Evolutionary conservation across 2,888 invertebrate species (phyloP).

Genomic region (Conomelus anceps): DNA sequence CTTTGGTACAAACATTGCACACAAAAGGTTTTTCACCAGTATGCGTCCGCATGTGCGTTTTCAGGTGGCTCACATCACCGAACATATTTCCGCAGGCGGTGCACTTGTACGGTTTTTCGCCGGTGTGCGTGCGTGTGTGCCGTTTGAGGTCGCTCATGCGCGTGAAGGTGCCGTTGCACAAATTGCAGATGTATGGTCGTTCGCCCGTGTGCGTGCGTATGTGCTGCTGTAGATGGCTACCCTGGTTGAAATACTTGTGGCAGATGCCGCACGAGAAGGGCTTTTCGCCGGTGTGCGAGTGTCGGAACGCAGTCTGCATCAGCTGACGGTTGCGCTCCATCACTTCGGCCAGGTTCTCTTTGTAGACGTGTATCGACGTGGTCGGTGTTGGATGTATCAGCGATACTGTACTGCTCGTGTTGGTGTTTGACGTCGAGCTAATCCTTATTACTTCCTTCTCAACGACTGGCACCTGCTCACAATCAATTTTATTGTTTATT

Average conservation of each 20-base stretch:
- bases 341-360: neutral
- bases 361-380: neutral
- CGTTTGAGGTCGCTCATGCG: constrained; percentile 3
- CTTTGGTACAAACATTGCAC: neutral
- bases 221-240: constrained; percentile 2
- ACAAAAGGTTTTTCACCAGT: neutral
- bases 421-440: no score
- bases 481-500: no score
- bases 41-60: neutral
- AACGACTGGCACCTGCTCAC: no score
- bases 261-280: neutral
- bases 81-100: neutral
- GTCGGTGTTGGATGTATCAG: neutral
- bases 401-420: no score
- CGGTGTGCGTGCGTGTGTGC: neutral
- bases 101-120: neutral
- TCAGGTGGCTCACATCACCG: constrained; percentile 5
- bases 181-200: neutral
- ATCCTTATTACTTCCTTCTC: no score
- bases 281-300: neutral
- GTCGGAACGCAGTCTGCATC: neutral
- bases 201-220: constrained; percentile 2
- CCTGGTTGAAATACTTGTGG: neutral
- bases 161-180: neutral
- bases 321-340: neutral